Conservation (phyloP, 1,140 invertebrate species). For the Drosophila jambulina region DNA sequence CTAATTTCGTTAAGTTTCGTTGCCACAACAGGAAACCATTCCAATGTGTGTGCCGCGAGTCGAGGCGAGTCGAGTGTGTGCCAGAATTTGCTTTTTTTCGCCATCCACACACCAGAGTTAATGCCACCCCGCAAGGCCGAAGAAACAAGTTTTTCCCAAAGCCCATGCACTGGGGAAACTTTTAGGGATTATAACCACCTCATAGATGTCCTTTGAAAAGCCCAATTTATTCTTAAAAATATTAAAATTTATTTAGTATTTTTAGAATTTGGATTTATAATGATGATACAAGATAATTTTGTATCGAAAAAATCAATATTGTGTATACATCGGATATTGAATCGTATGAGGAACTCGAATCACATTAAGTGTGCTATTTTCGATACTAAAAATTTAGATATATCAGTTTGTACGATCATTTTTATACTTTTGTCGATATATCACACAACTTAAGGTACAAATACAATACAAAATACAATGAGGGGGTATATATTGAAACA, state of each 20-base stretch:
- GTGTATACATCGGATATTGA: too few species aligned
- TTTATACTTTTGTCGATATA: too few species aligned
- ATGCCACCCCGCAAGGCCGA: conserved; percentile 46
- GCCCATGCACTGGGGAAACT: conserved; percentile 7
- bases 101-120: conserved; percentile 60
- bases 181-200: neutral
- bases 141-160: conserved; percentile 30
- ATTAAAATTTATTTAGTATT: neutral
- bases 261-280: neutral
- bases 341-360: too few species aligned
- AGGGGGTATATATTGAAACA: too few species aligned
- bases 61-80: conserved; percentile 17
- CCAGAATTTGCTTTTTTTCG: conserved; percentile 30
- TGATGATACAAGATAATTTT: too few species aligned
- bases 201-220: too few species aligned
- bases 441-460: too few species aligned
- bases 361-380: too few species aligned
- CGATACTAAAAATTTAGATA: too few species aligned
- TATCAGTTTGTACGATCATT: too few species aligned
- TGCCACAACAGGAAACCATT: conserved; percentile 75
- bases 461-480: too few species aligned
- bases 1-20: conserved; percentile 79
- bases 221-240: neutral
- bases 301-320: too few species aligned
- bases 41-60: conserved; percentile 21